A percentile compares a stretch with the other conserved stretches of the same genome.
phyloP scores from a whole-genome alignment of 2,797 vertebrate genomes.

The Argya squamiceps region DNA sequence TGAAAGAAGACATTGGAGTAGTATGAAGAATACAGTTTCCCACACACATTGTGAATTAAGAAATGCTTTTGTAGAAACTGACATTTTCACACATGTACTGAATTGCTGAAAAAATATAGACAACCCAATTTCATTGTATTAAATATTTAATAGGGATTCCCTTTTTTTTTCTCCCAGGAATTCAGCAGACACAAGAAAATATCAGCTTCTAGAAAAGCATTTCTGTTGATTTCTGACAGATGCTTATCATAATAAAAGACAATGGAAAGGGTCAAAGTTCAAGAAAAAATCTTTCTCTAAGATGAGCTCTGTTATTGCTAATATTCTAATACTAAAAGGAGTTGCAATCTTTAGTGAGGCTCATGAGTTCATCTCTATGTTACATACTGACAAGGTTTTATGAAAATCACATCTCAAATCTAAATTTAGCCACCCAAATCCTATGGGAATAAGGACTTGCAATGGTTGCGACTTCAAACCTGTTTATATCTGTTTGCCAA shows the following conservation, averaged over 20 bases:
- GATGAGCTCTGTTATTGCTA: not conserved
- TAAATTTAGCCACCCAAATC: not conserved
- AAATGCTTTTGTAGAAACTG: not conserved
- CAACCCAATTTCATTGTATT: not conserved
- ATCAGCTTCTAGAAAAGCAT: not conserved
- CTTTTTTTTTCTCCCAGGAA: not conserved
- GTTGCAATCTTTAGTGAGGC: not conserved
- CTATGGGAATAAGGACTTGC: not conserved
- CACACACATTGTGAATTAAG: not conserved
- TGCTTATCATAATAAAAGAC: not conserved
- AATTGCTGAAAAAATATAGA: not conserved
- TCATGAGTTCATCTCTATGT: not conserved
- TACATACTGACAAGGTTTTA: not conserved
- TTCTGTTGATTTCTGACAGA: not conserved
- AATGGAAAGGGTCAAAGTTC: not conserved
- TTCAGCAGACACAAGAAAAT: not conserved
- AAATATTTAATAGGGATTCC: constrained; percentile 1
- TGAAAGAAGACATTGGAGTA: not conserved
- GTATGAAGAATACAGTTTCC: not conserved
- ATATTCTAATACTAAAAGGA: not conserved
- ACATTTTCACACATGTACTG: not conserved
- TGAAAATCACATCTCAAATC: not conserved
- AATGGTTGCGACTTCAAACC: not conserved
- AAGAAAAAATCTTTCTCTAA: not conserved
- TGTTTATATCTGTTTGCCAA: not conserved